phyloP scores from a whole-genome alignment of 2,113 vertebrate species.

The Poicephalus meyeri region DNA sequence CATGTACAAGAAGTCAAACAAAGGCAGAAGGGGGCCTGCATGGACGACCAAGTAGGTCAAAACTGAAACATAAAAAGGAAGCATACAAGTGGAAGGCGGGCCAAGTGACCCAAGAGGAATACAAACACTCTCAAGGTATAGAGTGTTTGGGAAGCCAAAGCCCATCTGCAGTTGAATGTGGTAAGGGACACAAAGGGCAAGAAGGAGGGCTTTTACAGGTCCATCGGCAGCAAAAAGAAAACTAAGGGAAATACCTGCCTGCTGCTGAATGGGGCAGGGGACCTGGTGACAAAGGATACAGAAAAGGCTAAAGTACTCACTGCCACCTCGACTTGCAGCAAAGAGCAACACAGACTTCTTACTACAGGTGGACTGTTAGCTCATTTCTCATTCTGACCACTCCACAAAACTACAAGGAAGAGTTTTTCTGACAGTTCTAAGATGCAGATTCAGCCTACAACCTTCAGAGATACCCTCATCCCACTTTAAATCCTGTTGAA shows the following conservation, averaged over 20 bases:
- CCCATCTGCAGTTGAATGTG: neutral
- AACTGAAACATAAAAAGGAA: neutral
- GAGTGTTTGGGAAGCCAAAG: neutral
- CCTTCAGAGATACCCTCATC: neutral
- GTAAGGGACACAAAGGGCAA: neutral
- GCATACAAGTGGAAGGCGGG: neutral
- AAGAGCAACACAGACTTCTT: neutral
- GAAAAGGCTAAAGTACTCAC: neutral
- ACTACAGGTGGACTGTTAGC: neutral
- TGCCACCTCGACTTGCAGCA: neutral
- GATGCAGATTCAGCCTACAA: neutral
- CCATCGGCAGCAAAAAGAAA: neutral
- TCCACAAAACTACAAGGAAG: neutral
- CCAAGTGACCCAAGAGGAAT: neutral
- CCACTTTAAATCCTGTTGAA: neutral
- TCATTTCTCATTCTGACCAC: neutral
- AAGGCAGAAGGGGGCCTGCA: neutral
- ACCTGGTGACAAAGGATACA: neutral
- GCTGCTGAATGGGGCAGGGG: neutral
- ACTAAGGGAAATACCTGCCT: neutral
- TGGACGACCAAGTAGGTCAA: neutral
- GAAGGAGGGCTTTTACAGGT: neutral
- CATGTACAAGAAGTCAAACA: neutral
- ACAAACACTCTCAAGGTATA: neutral
- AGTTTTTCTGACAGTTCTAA: neutral